Conservation (phyloP, 2,797 vertebrate species). For the Melanotaenia maccullochi region DNA sequence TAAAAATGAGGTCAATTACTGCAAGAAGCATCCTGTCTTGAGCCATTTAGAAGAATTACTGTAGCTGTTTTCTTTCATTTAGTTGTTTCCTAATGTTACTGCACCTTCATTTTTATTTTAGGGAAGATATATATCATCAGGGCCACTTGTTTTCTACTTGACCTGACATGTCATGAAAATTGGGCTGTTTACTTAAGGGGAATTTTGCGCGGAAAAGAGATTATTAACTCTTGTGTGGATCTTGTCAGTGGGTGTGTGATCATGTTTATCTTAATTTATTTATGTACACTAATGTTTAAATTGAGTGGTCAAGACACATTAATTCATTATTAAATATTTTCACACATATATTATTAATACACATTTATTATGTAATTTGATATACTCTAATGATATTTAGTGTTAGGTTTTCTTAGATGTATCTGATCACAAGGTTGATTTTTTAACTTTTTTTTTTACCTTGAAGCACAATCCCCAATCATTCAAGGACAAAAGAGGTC, state of each 20-base stretch:
- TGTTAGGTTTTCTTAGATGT: neutral
- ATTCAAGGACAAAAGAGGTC: constrained; percentile 7
- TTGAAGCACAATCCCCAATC: constrained; percentile 12
- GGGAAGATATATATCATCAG: constrained; percentile 58
- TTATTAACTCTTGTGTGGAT: constrained; percentile 33
- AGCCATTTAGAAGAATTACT: constrained; percentile 50
- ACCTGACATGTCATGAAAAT: constrained; percentile 79
- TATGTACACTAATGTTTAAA: neutral
- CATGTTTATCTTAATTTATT: constrained; percentile 15
- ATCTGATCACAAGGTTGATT: neutral
- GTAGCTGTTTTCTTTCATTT: constrained; percentile 39
- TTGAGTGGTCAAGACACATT: neutral
- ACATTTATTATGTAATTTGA: neutral
- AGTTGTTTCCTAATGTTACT: constrained; percentile 28
- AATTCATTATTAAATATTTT: neutral
- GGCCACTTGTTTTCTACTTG: constrained; percentile 75
- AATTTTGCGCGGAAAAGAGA: constrained; percentile 53
- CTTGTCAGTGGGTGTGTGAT: constrained; percentile 12
- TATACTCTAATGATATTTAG: neutral
- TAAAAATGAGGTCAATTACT: constrained; percentile 49
- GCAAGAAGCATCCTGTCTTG: constrained; percentile 11
- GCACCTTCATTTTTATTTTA: constrained; percentile 40
- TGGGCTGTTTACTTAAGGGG: constrained; percentile 68
- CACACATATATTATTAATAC: neutral
- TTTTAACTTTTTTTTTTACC: constrained; percentile 13